A percentile compares a stretch with the other conserved stretches of the same genome.
Conservation (phyloP, 2,888 invertebrate genomes). For the Herminia tarsipennalis region DNA sequence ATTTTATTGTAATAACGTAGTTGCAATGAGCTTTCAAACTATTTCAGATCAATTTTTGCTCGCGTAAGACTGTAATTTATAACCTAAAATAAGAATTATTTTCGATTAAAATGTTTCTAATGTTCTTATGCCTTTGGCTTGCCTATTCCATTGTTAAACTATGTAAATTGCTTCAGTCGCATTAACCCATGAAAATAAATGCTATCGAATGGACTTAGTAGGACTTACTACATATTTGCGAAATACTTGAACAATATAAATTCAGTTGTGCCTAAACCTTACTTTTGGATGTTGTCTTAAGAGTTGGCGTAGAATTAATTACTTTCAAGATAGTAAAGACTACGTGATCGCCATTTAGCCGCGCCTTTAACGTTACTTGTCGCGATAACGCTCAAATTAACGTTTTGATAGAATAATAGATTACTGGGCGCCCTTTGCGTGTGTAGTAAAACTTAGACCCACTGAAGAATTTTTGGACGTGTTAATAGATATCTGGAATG, state of each 20-base stretch:
- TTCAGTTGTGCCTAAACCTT: not conserved
- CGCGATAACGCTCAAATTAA: slow-evolving; percentile 47
- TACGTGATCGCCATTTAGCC: slow-evolving; percentile 52
- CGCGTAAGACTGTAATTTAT: too few species aligned
- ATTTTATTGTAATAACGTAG: too few species aligned
- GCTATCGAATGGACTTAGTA: too few species aligned
- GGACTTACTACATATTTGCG: too few species aligned
- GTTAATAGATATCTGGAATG: not conserved
- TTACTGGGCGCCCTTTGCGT: slow-evolving; percentile 20
- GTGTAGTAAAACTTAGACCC: slow-evolving; percentile 7
- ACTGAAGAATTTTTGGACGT: slow-evolving; percentile 2
- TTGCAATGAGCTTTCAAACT: too few species aligned
- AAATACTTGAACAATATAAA: slow-evolving; percentile 20
- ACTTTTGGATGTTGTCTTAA: slow-evolving; percentile 13
- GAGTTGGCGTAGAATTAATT: slow-evolving; percentile 49
- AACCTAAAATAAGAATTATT: too few species aligned
- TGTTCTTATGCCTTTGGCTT: too few species aligned
- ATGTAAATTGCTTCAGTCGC: too few species aligned
- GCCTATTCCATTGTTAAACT: too few species aligned
- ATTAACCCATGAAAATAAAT: too few species aligned
- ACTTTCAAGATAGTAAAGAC: slow-evolving; percentile 48
- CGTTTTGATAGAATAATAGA: slow-evolving; percentile 41
- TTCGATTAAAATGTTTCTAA: too few species aligned
- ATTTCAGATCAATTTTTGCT: too few species aligned
- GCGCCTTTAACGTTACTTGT: slow-evolving; percentile 35